Conservation (phyloP, 64 coral and sea anemone species). For the Trachythela sp. region DNA sequence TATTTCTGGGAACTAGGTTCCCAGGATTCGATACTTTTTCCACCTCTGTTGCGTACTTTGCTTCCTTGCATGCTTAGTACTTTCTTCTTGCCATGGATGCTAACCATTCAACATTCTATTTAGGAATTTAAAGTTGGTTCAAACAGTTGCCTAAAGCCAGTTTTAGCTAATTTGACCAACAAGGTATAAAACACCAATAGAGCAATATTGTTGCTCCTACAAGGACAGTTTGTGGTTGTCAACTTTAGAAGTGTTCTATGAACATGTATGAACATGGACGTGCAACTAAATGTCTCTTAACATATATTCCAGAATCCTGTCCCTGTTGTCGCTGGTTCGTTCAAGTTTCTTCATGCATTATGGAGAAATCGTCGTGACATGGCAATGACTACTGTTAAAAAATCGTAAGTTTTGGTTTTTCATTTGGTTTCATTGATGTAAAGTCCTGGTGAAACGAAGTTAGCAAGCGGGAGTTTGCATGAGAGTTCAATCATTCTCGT, state of each 20-base stretch:
- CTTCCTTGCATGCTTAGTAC: too few species aligned
- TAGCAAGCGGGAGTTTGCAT: too few species aligned
- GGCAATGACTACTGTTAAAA: constrained; percentile 70
- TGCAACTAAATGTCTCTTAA: not conserved
- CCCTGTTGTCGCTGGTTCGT: constrained; percentile 55
- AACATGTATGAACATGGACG: too few species aligned
- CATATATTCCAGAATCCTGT: not conserved
- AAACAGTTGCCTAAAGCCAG: constrained; percentile 75
- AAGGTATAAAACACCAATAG: constrained; percentile 3
- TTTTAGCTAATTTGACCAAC: constrained; percentile 61
- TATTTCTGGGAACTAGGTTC: too few species aligned
- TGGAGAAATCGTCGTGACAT: constrained; percentile 87
- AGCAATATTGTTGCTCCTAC: not conserved
- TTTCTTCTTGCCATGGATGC: too few species aligned
- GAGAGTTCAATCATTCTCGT: too few species aligned
- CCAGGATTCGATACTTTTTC: too few species aligned
- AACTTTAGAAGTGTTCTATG: too few species aligned
- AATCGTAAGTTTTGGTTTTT: constrained; percentile 47
- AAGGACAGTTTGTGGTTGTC: too few species aligned
- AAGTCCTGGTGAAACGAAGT: too few species aligned
- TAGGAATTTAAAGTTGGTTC: constrained; percentile 62
- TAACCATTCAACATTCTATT: not conserved
- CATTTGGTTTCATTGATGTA: too few species aligned
- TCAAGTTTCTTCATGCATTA: constrained; percentile 64
- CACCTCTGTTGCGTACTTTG: too few species aligned